Evolutionary conservation across 2,797 vertebrate species (phyloP), one percentile per base, ranked within the genome.

Genomic region (Acipenser oxyrinchus): DNA sequence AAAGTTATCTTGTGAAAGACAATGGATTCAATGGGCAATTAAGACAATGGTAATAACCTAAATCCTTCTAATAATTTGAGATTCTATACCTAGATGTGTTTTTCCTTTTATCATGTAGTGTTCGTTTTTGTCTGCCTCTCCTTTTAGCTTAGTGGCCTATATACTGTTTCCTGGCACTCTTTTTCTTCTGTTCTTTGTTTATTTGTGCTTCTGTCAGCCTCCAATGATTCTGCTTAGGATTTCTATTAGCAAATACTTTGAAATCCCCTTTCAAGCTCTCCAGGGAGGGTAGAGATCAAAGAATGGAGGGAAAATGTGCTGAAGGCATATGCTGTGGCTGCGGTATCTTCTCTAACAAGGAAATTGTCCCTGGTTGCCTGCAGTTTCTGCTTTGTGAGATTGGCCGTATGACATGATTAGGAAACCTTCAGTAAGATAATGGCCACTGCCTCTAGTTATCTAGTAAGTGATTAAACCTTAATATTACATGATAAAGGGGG

Each of bases 191-290:
- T 62, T 62, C 60, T 62, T 12, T 62, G 18, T 37, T 62, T 62
- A 62, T 62, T 37, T 62, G 60, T 62, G 60, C 60, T 62, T 37
- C 60, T 62, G 60, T 62, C 7, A 37, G 60, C 60, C 60, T 62
- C 18, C 13, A 10, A 12, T 10, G 18, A 62, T 62, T 62, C 18
- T 62, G 13, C 12, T 62, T 23, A 37, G 60, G 60, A 6, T 62
- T 62, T 62, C 23, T 23, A 62, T 23, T 23, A n/a, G 23, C 23
- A 62, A 62, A 62, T 23, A 62, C 60, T 62, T 62, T 62, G 6
- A 62, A 62, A 62, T 62, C 7, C 15, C 15, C 18, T 62, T 62
- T 62, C 60, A 62, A 62, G 23, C 60, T 37, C 18, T 62, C 60
- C 18, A 12, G 60, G 60, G 48, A 62, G 18, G 60, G 13, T 37